phyloP scores from a whole-genome alignment of 2,113 vertebrate species.

The Herpailurus yagouaroundi region DNA sequence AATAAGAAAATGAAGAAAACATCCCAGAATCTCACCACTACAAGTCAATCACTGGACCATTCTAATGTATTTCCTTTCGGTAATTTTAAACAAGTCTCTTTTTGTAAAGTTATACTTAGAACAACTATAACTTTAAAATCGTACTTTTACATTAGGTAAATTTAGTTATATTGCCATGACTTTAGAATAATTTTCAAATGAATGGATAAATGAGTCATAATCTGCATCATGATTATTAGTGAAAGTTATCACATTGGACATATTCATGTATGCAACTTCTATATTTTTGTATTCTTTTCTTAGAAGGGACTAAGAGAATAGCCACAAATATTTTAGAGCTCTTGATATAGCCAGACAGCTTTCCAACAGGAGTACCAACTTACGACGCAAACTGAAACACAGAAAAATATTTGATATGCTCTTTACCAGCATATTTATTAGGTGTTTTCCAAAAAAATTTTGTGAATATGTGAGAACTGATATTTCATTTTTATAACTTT shows the following conservation, averaged over 20 bases:
- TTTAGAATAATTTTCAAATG: background rate
- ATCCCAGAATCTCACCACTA: background rate
- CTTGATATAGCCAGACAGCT: background rate
- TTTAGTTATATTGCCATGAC: background rate
- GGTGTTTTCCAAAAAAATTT: background rate
- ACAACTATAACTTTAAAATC: background rate
- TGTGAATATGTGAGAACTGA: background rate
- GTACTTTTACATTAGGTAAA: background rate
- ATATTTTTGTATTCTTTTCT: background rate
- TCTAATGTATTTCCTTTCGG: background rate
- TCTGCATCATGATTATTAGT: background rate
- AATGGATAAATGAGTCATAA: background rate
- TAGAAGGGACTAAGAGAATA: background rate
- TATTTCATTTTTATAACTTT: conserved; percentile 13
- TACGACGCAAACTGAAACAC: background rate
- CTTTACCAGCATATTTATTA: background rate
- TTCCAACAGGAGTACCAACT: background rate
- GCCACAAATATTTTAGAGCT: background rate
- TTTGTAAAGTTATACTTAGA: background rate
- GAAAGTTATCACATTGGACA: background rate
- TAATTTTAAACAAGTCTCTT: background rate
- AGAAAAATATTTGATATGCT: background rate
- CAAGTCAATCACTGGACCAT: rapidly evolving
- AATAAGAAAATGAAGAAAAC: conserved; percentile 4
- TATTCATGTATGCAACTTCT: background rate